Base-by-base conservation (phyloP, 1,140 invertebrate genomes). In the Goniozus legneri region DNA sequence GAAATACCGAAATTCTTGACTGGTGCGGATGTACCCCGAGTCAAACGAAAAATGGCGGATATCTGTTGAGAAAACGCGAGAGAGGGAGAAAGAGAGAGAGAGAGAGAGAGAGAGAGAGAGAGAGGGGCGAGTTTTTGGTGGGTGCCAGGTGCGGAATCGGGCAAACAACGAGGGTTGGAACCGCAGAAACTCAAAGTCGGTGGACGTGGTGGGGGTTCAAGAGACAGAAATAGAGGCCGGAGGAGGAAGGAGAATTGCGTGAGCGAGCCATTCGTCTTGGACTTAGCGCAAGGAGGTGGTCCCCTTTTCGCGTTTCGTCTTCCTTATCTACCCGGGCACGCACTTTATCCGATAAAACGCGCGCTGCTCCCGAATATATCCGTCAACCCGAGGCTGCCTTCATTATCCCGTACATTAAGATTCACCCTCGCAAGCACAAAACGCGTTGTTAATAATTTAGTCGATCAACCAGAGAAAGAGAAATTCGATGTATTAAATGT, bases 191-290 rank as follows among this genome's bases (percentile, higher is more conserved):
- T 47, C 32, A 38, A 24, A 56, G 38, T n/a, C 27, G 22, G 38
- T 34, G 27, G 32, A 27, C 13, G 27, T 15, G 34, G 24, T 8
- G 13, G 10, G 24, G 4, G 24, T 27, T 4, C 24, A 4, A 27
- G 10, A 6, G 24, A 27, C 4, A 27, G 4, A 19, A 18, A 3
- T 10, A 24, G 37, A 22, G 21, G 30, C 37, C 19, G 31, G 15
- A 31, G 12, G 37, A 41, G 32, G 27, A 33, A 30, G 35, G 32
- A 19, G 21, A 57, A 58, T 58, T 59, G 56, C 58, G 56, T 60
- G 58, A 56, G 56, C 56, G 44, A 47, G 31, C 47, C 50, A 60
- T 60, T 60, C 53, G 53, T 60, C 47, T 59, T 50, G 43, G 45
- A 53, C 53, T 60, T 60, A 60, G n/a, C n/a, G n/a, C n/a, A n/a